Conservation (phyloP, 1,140 invertebrate species). For the Tetraneura akinire region DNA sequence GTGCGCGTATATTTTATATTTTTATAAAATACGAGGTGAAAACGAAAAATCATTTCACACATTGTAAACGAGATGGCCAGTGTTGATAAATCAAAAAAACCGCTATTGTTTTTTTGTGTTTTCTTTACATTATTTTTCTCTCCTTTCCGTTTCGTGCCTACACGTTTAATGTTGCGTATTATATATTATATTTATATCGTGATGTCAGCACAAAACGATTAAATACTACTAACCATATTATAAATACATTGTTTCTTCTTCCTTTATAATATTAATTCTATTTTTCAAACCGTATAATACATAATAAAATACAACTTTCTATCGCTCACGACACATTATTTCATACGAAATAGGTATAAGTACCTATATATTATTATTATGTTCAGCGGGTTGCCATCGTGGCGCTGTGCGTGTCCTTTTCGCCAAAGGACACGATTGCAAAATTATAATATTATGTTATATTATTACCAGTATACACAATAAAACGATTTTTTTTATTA, state of each 20-base stretch:
- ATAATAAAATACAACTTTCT: conserved; percentile 2
- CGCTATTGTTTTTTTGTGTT: neutral
- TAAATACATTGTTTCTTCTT: conserved; percentile 8
- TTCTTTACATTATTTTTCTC: neutral
- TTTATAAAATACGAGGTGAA: no score
- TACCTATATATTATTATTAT: no score
- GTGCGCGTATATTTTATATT: no score
- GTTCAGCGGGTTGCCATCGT: neutral
- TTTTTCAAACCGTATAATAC: no score
- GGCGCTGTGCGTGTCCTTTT: conserved; percentile 12
- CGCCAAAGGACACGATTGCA: conserved; percentile 21
- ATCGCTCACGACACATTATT: neutral
- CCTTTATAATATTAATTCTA: neutral
- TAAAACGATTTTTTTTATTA: neutral
- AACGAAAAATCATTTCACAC: no score
- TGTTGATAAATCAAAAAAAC: neutral
- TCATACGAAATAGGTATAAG: no score
- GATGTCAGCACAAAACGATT: conserved; percentile 24
- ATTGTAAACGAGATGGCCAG: neutral
- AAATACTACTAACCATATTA: neutral
- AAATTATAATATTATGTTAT: conserved; percentile 2
- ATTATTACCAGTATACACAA: no score
- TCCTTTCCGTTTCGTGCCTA: neutral
- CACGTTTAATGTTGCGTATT: neutral
- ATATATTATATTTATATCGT: no score